Base-by-base conservation (phyloP, 2,113 vertebrate species). In the Prolemur simus region DNA sequence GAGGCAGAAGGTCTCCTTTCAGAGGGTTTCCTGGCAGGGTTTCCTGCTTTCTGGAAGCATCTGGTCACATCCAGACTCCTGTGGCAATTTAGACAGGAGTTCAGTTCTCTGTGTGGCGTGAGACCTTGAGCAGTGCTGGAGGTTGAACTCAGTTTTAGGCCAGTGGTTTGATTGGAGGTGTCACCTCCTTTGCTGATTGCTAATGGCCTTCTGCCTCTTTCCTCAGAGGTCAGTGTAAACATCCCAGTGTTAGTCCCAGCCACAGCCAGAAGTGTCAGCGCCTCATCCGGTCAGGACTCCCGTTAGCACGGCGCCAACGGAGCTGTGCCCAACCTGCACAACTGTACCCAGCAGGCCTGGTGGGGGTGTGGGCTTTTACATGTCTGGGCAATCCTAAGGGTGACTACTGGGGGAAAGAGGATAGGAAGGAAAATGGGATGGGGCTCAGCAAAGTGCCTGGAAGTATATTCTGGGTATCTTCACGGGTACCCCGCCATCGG, bases 231-330 rank as follows among this genome's bases (percentile, higher is more conserved):
- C 68, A 29, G 64, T 32, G 11, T 17, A 45, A 34, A n/a, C 3
- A 64, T 17, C 49, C 34, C 27, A 5, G 3, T 10, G 78, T 8
- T n/a, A 6, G 12, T 45, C 54, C 58, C 20, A 2, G 5, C 63
- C 23, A 11, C 21, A 29, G 63, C 23, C 15, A 32, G 64, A 37
- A 23, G 66, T 21, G 21, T 54, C 14, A 2, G 25, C 77, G 20
- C 60, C 9, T 54, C 68, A 8, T 23, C 54, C 2, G 7, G 83
- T n/a, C 69, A 37, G 86, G 82, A 58, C 49, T 1, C 64, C 3
- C 25, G 5, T 42, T 52, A 20, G 3, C 14, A 37, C 0, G 4
- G 8, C 29, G 13, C 3, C 0, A 0, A 15, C 32, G 49, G 21
- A 6, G 47, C 66, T 15, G 0, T 9, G 13, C 45, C 42, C 64